These are phyloP conservation scores for Zoroaster sp. DNA, from an alignment of 53 echinoderm and acorn worm species.

Conservation along the genomic window DNA sequence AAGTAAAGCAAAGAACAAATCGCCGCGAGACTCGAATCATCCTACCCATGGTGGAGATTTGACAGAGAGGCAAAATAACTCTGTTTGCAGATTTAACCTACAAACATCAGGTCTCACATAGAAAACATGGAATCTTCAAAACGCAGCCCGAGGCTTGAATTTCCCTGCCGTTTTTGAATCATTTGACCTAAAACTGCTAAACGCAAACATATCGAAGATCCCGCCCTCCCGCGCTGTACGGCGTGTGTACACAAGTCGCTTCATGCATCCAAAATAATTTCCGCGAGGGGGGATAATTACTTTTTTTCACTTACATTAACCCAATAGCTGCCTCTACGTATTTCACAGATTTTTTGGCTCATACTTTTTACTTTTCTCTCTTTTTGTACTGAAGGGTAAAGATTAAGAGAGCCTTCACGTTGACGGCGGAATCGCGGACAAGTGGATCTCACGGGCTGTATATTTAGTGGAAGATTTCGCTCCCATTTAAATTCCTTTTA, in stretches of 20 bases:
- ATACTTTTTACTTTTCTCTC: not conserved
- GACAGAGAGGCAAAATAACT: constrained; percentile 34
- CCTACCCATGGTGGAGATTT: constrained; percentile 19
- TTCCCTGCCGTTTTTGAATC: constrained; percentile 34
- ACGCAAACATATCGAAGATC: constrained; percentile 37
- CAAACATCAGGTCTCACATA: constrained; percentile 50
- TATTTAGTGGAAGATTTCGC: not conserved
- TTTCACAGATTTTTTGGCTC: not conserved
- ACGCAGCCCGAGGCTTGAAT: constrained; percentile 35
- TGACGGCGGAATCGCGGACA: not conserved
- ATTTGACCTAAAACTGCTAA: constrained; percentile 61
- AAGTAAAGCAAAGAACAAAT: not conserved
- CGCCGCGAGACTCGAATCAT: constrained; percentile 16
- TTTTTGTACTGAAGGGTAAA: not conserved
- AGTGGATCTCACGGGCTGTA: not conserved
- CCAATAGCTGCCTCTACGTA: not conserved
- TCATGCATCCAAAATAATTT: not conserved
- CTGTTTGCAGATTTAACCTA: constrained; percentile 57
- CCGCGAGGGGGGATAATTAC: not conserved
- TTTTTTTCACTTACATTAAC: not conserved
- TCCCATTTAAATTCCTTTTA: not conserved
- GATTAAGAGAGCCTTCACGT: not conserved
- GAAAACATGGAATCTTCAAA: constrained; percentile 46
- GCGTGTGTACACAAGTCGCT: not conserved
- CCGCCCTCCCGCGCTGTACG: not conserved